Evolutionary conservation across 30 jellyfish, hydroid and myxozoan genomes (phyloP).

Genomic region (Pseudorhiza aurosa): DNA sequence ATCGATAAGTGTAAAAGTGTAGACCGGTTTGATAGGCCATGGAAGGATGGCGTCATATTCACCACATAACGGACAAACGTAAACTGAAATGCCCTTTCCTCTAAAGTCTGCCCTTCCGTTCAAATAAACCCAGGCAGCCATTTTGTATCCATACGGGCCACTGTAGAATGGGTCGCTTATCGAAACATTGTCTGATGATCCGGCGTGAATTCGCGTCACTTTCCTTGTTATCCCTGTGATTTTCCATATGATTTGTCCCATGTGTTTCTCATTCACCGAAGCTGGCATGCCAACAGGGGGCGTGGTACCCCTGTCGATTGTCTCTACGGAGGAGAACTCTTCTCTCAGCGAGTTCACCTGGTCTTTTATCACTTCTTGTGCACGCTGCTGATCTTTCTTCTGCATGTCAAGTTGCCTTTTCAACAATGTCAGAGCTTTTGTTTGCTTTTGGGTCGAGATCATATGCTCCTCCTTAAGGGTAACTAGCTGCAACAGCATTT

Average conservation of each 20-base stretch:
- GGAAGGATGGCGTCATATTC: slow-evolving; percentile 90
- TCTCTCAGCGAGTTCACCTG: slow-evolving; percentile 72
- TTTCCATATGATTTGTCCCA: slow-evolving; percentile 86
- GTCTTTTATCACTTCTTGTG: slow-evolving; percentile 68
- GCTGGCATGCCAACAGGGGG: neutral
- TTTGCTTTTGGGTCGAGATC: slow-evolving; percentile 80
- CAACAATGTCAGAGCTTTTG: slow-evolving; percentile 80
- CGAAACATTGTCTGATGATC: slow-evolving; percentile 73
- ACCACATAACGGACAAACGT: slow-evolving; percentile 89
- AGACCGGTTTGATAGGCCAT: slow-evolving; percentile 91
- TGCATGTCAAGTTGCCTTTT: slow-evolving; percentile 81
- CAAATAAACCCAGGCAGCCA: slow-evolving; percentile 92
- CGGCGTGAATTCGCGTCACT: slow-evolving; percentile 78
- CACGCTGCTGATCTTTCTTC: slow-evolving; percentile 71
- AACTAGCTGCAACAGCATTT: slow-evolving; percentile 77
- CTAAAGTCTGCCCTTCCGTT: slow-evolving; percentile 88
- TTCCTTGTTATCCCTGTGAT: slow-evolving; percentile 76
- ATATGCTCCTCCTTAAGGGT: slow-evolving; percentile 88
- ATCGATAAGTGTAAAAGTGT: slow-evolving; percentile 77
- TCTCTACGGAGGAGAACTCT: slow-evolving; percentile 16
- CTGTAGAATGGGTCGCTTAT: slow-evolving; percentile 81
- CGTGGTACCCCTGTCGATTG: neutral
- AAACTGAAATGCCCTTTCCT: slow-evolving; percentile 84
- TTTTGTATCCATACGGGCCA: slow-evolving; percentile 80
- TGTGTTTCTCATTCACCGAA: slow-evolving; percentile 11